These are phyloP conservation scores for Philaenus spumarius DNA, from an alignment of 1,140 invertebrate species.

Conservation along the genomic window DNA sequence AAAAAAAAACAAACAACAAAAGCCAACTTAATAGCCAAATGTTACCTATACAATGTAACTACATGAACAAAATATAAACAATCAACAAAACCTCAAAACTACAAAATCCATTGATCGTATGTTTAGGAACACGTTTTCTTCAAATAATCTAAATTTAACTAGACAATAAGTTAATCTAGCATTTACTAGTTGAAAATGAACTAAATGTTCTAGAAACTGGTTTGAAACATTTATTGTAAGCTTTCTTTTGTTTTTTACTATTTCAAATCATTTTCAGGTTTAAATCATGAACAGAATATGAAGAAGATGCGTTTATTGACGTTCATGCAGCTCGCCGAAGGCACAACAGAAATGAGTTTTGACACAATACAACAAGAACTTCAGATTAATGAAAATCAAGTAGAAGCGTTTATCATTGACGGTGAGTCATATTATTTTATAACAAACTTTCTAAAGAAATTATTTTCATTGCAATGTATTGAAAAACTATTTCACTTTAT, in stretches of 20 bases:
- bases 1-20: no score
- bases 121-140: no score
- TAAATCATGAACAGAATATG: slow-evolving; percentile 92
- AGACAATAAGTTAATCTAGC: no score
- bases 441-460: neutral
- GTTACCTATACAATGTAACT: no score
- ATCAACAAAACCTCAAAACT: no score
- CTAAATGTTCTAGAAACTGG: neutral
- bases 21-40: no score
- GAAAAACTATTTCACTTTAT: no score
- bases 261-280: slow-evolving; percentile 43
- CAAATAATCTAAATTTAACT: no score
- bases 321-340: slow-evolving; percentile 95
- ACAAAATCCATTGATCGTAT: no score
- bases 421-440: slow-evolving; percentile 46
- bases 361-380: slow-evolving; percentile 81
- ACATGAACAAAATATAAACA: no score
- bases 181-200: no score
- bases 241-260: slow-evolving; percentile 5
- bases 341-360: slow-evolving; percentile 83
- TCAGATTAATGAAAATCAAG: slow-evolving; percentile 76
- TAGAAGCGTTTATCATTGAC: slow-evolving; percentile 95
- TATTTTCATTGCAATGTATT: no score
- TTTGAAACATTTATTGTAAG: neutral
- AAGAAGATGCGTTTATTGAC: slow-evolving; percentile 94